Evolutionary conservation across 2,888 invertebrate genomes (phyloP).

Genomic region (Amphiduros pacificus): DNA sequence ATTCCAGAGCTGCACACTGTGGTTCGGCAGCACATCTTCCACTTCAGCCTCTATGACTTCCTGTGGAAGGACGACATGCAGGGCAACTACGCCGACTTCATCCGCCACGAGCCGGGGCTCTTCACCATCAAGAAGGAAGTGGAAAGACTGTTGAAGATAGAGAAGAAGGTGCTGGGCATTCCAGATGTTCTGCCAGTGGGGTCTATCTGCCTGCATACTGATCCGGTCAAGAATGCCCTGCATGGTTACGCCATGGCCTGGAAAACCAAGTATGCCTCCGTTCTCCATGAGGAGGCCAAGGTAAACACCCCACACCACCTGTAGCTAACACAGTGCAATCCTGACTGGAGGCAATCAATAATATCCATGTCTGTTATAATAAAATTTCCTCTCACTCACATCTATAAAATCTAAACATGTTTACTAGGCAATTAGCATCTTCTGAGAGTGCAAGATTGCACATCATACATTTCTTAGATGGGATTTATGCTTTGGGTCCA

Average conservation of each 20-base stretch:
- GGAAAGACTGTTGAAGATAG: slow-evolving; percentile 49
- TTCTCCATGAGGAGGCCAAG: slow-evolving; percentile 57
- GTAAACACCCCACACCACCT: too few relatives aligned
- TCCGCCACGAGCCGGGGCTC: slow-evolving; percentile 45
- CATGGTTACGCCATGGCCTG: slow-evolving; percentile 58
- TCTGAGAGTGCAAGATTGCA: too few relatives aligned
- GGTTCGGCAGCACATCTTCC: slow-evolving; percentile 52
- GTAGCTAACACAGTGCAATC: too few relatives aligned
- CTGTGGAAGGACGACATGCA: slow-evolving; percentile 59
- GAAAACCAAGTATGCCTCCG: slow-evolving; percentile 58
- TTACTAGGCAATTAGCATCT: too few relatives aligned
- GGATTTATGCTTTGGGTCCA: too few relatives aligned
- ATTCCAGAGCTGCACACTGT: slow-evolving; percentile 46
- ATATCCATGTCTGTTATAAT: too few relatives aligned
- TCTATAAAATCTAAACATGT: too few relatives aligned
- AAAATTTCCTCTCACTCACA: too few relatives aligned
- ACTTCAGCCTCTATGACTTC: slow-evolving; percentile 57
- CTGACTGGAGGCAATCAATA: too few relatives aligned
- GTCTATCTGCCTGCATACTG: slow-evolving; percentile 52
- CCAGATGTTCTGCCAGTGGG: slow-evolving; percentile 45
- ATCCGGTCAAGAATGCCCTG: slow-evolving; percentile 55
- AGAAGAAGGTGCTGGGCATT: slow-evolving; percentile 42
- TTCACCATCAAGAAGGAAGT: slow-evolving; percentile 30
- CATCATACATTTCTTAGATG: too few relatives aligned
- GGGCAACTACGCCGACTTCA: slow-evolving; percentile 56